Evolutionary conservation across 2,797 vertebrate genomes (phyloP).

Genomic region (Eleutherodactylus coqui): DNA sequence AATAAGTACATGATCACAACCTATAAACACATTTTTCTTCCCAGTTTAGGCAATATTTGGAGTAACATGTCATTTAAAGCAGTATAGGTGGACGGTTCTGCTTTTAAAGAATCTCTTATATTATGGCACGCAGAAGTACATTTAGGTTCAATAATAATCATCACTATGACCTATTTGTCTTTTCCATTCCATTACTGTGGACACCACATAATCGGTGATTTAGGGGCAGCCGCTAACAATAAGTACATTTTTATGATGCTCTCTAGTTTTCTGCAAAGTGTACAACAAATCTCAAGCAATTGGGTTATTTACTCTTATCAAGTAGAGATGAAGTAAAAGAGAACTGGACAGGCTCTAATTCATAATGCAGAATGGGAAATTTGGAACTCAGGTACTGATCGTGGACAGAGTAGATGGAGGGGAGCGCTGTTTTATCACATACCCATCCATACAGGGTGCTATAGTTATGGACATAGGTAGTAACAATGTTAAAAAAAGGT

Average conservation of each 20-base stretch:
- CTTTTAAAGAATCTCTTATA: constrained; percentile 24
- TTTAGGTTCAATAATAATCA: constrained; percentile 32
- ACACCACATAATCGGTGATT: constrained; percentile 35
- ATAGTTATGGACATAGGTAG: neutral
- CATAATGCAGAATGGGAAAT: neutral
- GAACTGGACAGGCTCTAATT: neutral
- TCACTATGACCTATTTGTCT: constrained; percentile 21
- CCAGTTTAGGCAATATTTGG: neutral
- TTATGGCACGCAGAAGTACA: constrained; percentile 38
- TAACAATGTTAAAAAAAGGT: too few species aligned
- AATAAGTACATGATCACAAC: constrained; percentile 8
- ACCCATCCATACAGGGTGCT: neutral
- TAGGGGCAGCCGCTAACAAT: neutral
- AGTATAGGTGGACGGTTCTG: constrained; percentile 8
- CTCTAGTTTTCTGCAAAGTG: constrained; percentile 11
- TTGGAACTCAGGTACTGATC: neutral
- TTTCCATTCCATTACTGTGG: constrained; percentile 38
- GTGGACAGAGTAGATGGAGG: too few species aligned
- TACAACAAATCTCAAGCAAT: constrained; percentile 6
- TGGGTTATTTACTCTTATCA: neutral
- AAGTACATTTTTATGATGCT: constrained; percentile 50
- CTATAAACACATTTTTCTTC: neutral
- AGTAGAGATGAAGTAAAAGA: neutral
- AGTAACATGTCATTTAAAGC: constrained; percentile 7
- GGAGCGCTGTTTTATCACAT: neutral